A percentile compares a stretch with the other conserved stretches of the same genome.
phyloP scores from a whole-genome alignment of 2,113 vertebrate species.

The Cheirogaleus medius region DNA sequence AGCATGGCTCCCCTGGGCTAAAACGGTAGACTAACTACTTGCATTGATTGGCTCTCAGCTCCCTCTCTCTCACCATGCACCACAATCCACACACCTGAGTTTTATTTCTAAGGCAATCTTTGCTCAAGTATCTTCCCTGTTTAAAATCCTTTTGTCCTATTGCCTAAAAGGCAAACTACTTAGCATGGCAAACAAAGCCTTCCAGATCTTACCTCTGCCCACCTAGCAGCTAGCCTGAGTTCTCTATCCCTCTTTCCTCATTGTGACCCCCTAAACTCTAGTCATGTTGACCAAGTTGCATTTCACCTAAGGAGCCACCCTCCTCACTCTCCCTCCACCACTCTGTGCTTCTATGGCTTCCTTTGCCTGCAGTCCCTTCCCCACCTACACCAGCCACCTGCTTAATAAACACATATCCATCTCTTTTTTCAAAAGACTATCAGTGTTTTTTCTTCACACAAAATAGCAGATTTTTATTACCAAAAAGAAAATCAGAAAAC shows the following conservation, averaged over 20 bases:
- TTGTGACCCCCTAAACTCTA: neutral
- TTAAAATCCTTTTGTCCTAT: neutral
- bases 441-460: neutral
- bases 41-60: neutral
- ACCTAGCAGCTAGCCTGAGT: neutral
- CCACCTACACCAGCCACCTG: neutral
- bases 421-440: neutral
- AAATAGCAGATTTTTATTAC: neutral
- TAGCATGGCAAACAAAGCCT: neutral
- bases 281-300: neutral
- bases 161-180: neutral
- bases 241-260: neutral
- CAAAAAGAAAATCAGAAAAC: neutral
- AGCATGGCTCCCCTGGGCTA: neutral
- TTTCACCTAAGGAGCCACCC: neutral
- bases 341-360: neutral
- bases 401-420: neutral
- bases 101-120: neutral
- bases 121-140: neutral
- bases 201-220: neutral
- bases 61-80: neutral
- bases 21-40: neutral
- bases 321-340: neutral
- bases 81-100: neutral
- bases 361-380: neutral